Evolutionary conservation across 92 coral and sea anemone genomes (phyloP).

Genomic region (Montipora capitata): DNA sequence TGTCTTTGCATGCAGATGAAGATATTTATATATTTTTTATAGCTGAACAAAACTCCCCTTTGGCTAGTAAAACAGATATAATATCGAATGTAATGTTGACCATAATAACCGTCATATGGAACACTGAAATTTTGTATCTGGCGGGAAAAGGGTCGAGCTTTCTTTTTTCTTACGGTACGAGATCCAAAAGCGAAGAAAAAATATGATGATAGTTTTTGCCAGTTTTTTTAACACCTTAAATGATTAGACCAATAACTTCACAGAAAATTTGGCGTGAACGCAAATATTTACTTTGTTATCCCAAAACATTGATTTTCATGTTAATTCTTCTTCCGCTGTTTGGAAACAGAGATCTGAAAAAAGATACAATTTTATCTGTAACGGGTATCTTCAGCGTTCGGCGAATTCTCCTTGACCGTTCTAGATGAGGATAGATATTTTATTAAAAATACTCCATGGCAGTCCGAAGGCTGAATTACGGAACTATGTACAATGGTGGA

Average conservation of each 20-base stretch:
- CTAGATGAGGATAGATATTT: too few species aligned
- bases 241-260: background rate
- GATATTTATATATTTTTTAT: background rate
- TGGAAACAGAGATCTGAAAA: background rate
- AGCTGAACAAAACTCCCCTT: background rate
- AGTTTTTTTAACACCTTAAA: slow-evolving; percentile 1
- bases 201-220: background rate
- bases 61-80: too few species aligned
- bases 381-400: too few species aligned
- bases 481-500: too few species aligned
- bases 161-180: background rate
- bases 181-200: background rate
- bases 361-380: too few species aligned
- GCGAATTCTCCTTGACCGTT: too few species aligned
- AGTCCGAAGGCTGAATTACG: too few species aligned
- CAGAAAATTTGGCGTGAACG: background rate
- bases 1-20: background rate
- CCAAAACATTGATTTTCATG: background rate
- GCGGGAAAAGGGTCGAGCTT: background rate
- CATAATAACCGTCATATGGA: too few species aligned
- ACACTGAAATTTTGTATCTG: background rate
- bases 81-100: too few species aligned
- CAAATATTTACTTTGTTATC: slow-evolving; percentile 32
- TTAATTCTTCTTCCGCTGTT: background rate
- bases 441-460: too few species aligned